Conservation (phyloP, 2,113 vertebrate species). For the Pachyramphus minor region DNA sequence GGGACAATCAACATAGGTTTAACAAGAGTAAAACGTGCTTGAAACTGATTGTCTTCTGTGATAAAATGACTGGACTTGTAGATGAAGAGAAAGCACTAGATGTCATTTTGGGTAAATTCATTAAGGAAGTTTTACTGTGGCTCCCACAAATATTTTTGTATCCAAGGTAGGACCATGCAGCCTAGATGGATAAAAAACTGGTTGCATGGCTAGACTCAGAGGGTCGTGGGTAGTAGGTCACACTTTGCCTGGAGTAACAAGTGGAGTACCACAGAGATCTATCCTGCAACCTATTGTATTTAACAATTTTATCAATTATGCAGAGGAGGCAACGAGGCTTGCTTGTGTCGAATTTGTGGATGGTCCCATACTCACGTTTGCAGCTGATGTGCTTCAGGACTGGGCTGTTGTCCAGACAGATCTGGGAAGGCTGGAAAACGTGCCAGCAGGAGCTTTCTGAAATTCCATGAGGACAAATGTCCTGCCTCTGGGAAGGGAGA, state of each 20-base stretch:
- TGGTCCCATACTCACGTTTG: neutral
- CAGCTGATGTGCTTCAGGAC: neutral
- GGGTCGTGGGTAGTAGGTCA: fast-evolving
- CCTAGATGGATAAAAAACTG: neutral
- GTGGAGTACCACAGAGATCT: neutral
- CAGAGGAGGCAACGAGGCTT: neutral
- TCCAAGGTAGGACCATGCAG: neutral
- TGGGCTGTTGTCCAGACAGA: neutral
- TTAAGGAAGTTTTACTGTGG: neutral
- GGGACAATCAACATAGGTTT: neutral
- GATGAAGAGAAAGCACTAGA: neutral
- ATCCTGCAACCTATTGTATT: neutral
- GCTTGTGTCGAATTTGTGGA: neutral
- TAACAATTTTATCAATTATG: neutral
- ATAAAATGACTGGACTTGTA: neutral
- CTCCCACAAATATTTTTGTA: neutral
- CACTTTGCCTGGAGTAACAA: neutral
- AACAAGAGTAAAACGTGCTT: neutral
- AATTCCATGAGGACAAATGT: neutral
- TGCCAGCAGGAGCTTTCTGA: neutral
- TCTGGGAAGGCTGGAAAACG: neutral
- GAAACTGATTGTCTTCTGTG: neutral
- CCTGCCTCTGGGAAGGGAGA: neutral
- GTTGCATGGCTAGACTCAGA: neutral
- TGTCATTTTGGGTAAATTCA: neutral